Conservation (phyloP, 2,113 vertebrate genomes). For the Heterotilapia buettikoferi region DNA sequence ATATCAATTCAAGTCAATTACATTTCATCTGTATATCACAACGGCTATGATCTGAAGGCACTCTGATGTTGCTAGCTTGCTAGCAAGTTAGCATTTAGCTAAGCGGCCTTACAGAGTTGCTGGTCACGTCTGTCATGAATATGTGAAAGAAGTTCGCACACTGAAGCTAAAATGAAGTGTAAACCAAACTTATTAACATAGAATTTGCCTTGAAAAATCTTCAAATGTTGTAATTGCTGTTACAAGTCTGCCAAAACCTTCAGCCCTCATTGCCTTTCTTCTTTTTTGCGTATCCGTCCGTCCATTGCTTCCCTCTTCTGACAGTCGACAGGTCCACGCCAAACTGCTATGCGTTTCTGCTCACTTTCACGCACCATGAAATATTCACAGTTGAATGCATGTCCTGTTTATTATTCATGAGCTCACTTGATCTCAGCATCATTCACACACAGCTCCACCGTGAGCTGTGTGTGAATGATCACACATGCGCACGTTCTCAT, state of each 20-base stretch:
- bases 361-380: slow-evolving; percentile 71
- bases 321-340: not conserved
- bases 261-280: not conserved
- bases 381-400: slow-evolving; percentile 64
- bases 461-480: not conserved
- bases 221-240: not conserved
- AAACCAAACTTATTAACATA: not conserved
- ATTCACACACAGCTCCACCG: slow-evolving; percentile 16
- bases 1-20: not conserved
- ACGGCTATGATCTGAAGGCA: not conserved
- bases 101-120: not conserved
- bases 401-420: slow-evolving; percentile 68
- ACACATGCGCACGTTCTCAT: not conserved
- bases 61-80: not conserved
- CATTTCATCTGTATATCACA: not conserved
- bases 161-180: not conserved
- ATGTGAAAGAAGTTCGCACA: not conserved
- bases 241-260: not conserved
- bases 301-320: not conserved
- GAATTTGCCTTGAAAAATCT: not conserved
- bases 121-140: not conserved
- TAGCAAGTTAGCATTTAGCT: not conserved
- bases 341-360: slow-evolving; percentile 12
- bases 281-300: not conserved
- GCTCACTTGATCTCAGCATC: slow-evolving; percentile 63